phyloP scores from a whole-genome alignment of 2,113 vertebrate species.

The Loxodonta africana region DNA sequence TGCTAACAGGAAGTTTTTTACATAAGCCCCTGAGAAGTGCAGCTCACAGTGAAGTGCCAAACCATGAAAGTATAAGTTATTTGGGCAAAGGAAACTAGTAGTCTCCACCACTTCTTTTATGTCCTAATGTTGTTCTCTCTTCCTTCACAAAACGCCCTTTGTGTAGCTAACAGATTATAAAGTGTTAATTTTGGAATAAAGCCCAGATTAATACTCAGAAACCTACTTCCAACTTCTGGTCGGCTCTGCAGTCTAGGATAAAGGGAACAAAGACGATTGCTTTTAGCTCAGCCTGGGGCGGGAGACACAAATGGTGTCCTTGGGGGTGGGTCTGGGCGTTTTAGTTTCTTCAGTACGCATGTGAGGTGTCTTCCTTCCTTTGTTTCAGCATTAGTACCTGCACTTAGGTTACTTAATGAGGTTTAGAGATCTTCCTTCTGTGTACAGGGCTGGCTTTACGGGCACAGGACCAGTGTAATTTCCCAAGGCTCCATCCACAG shows the following conservation, averaged over 20 bases:
- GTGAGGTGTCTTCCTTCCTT: not conserved
- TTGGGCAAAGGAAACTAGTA: constrained; percentile 20
- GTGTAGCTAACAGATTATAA: not conserved
- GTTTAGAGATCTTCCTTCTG: not conserved
- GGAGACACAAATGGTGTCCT: not conserved
- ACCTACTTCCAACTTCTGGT: constrained; percentile 10
- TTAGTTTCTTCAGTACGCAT: not conserved
- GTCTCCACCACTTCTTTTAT: not conserved
- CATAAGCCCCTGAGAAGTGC: constrained; percentile 85
- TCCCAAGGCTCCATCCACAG: not conserved
- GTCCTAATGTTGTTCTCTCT: not conserved
- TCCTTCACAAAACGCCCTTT: not conserved
- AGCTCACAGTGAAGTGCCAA: not conserved
- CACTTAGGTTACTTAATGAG: not conserved
- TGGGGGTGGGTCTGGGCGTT: not conserved
- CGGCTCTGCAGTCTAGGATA: not conserved
- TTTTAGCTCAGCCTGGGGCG: not conserved
- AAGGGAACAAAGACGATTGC: not conserved
- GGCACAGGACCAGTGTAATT: not conserved
- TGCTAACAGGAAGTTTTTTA: constrained; percentile 94
- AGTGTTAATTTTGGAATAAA: constrained; percentile 65
- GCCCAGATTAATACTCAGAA: constrained; percentile 10
- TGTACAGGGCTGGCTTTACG: not conserved
- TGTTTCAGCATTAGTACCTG: not conserved
- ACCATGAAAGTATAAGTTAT: not conserved